Base-by-base conservation (phyloP, 1,140 invertebrate genomes). In the Diorhabda carinulata region DNA sequence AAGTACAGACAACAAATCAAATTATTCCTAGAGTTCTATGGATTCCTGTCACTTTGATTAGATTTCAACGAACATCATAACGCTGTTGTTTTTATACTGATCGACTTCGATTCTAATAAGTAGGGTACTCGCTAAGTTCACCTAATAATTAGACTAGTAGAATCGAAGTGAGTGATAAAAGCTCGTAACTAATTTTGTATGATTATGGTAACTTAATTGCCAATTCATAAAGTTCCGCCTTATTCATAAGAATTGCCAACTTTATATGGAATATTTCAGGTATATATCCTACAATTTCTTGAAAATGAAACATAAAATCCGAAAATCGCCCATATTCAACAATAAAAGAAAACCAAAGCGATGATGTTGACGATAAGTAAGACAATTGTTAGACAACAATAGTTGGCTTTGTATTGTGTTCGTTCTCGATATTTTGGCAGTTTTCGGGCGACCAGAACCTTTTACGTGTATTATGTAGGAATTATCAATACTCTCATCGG, bases 401-500 rank as follows among this genome's bases (percentile, higher is more conserved):
- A 67, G 61, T 67, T 66, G 63, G 70, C 62, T 68, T 71, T 71
- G 65, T 58, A 68, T 71, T 71, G 70, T 71, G 45, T 57, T 69
- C 68, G 70, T 72, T 74, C 62, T 67, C 56, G 61, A 63, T 72
- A 72, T 74, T 74, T 74, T 74, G 71, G 73, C 71, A 74, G 70
- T 69, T 72, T 72, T 67, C 63, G 70, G 70, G 72, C 70, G 70
- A 70, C 70, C 70, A 44, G 67, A 66, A 59, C 52, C 45, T 72
- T 72, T 72, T 71, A 66, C 43, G 6, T 63, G 43, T 44, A n/a
- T 42, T 63, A 67, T 64, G 56, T 52, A 10, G 59, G 6, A 41
- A 10, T 65, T 67, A 67, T 67, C 65, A 40, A 43, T 44, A 9
- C 10, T 8, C 43, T 64, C 65, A 67, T 67, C 65, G 42, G n/a